Conservation (phyloP, 2,113 vertebrate species). For the Vombatus ursinus region DNA sequence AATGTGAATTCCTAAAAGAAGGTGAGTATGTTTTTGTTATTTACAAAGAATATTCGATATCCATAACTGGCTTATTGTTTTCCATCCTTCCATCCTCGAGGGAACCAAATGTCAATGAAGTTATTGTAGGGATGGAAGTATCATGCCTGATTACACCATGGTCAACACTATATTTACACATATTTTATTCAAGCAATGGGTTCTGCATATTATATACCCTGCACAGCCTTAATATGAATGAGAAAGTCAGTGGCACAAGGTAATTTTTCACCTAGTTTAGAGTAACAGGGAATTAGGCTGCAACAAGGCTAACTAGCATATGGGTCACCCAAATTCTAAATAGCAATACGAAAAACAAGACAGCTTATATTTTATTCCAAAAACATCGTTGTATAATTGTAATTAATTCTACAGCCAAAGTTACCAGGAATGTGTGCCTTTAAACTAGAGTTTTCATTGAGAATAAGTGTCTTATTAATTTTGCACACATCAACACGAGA, state of each 20-base stretch:
- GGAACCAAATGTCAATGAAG: slow-evolving; percentile 21
- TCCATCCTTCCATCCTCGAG: not conserved
- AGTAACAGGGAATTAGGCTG: slow-evolving; percentile 43
- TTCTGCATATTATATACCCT: slow-evolving; percentile 7
- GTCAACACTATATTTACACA: slow-evolving; percentile 1
- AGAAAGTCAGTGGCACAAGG: slow-evolving; percentile 62
- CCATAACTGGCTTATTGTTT: not conserved
- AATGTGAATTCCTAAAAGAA: not conserved
- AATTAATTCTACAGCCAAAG: slow-evolving; percentile 45
- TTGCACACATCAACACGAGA: not conserved
- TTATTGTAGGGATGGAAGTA: not conserved
- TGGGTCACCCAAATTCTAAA: slow-evolving; percentile 57
- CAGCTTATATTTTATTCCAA: slow-evolving; percentile 39
- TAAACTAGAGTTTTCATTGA: not conserved
- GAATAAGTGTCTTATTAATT: not conserved
- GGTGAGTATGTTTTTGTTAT: slow-evolving; percentile 24
- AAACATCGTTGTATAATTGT: slow-evolving; percentile 1
- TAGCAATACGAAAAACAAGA: not conserved
- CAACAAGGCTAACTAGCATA: slow-evolving; percentile 62
- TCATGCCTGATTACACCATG: not conserved
- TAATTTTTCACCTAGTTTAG: slow-evolving; percentile 67
- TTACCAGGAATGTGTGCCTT: not conserved
- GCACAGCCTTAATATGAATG: slow-evolving; percentile 58
- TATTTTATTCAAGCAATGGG: slow-evolving; percentile 22
- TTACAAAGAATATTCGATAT: slow-evolving; percentile 23